Conservation (phyloP, 2,888 invertebrate genomes). For the Eumacrocentrus americanus region DNA sequence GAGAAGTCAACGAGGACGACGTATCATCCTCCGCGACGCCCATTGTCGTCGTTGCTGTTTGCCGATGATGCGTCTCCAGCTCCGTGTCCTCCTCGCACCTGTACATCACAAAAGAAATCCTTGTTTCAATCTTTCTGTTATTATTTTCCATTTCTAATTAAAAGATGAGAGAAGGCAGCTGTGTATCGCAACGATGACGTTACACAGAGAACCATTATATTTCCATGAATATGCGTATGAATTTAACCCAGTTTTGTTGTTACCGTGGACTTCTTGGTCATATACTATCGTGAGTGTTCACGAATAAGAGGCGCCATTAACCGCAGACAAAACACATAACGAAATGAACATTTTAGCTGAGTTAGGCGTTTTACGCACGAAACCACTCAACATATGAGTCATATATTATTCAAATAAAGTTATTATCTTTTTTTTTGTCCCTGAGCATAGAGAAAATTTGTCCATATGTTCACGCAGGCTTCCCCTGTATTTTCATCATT, state of each 20-base stretch:
- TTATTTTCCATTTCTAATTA: not conserved
- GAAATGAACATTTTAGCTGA: not conserved
- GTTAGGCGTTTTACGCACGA: not conserved
- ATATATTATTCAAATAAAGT: slow-evolving; percentile 6
- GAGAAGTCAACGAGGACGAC: slow-evolving; percentile 56
- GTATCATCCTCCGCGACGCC: slow-evolving; percentile 59
- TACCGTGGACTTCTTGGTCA: not conserved
- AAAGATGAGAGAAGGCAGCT: not conserved
- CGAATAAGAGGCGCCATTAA: not conserved
- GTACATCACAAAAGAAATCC: slow-evolving; percentile 22
- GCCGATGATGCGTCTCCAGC: slow-evolving; percentile 56
- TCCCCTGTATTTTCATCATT: no score
- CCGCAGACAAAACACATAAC: not conserved
- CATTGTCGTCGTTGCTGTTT: slow-evolving; percentile 56
- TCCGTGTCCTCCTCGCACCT: slow-evolving; percentile 59
- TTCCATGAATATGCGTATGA: not conserved
- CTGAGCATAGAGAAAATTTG: not conserved
- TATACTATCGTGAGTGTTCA: no score
- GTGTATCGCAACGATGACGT: not conserved
- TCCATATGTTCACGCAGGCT: no score
- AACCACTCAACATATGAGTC: not conserved
- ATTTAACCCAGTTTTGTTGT: not conserved
- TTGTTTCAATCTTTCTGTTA: not conserved
- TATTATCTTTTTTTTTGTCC: not conserved
- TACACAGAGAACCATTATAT: not conserved